phyloP scores from a whole-genome alignment of 2,797 vertebrate species.

The Eutrigla gurnardus region DNA sequence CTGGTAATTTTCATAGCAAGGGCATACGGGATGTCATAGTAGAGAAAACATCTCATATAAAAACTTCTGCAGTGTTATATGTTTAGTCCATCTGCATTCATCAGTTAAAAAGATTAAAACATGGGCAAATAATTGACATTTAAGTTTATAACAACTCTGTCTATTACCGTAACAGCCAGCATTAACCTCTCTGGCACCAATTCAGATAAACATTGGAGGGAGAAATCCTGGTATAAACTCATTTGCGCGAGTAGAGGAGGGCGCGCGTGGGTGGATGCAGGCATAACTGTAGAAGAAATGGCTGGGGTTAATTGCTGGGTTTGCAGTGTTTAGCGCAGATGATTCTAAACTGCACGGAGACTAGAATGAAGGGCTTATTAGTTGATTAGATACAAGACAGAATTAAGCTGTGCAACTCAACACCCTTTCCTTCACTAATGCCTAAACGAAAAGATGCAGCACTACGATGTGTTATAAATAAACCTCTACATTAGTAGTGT shows the following conservation, averaged over 20 bases:
- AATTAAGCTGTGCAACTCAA: slow-evolving; percentile 14
- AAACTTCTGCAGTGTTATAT: background rate
- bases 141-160: slow-evolving; percentile 34
- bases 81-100: background rate
- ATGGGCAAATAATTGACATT: slow-evolving; percentile 35
- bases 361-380: slow-evolving; percentile 59
- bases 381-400: slow-evolving; percentile 50
- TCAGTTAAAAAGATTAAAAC: slow-evolving; percentile 35
- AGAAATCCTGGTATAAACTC: slow-evolving; percentile 57
- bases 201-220: slow-evolving; percentile 46
- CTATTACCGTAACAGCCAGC: slow-evolving; percentile 14
- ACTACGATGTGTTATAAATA: background rate
- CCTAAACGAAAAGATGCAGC: background rate
- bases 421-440: slow-evolving; percentile 1
- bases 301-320: slow-evolving; percentile 72
- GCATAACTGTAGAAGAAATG: slow-evolving; percentile 59
- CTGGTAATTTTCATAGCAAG: background rate
- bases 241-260: slow-evolving; percentile 45
- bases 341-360: slow-evolving; percentile 57
- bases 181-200: slow-evolving; percentile 43
- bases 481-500: slow-evolving; percentile 12
- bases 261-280: slow-evolving; percentile 50
- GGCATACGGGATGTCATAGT: background rate
- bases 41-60: background rate
- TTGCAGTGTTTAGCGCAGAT: slow-evolving; percentile 50